A percentile compares a stretch with the other conserved stretches of the same genome.
Evolutionary conservation across 2,888 invertebrate genomes (phyloP).

Genomic region (Clanis bilineata): DNA sequence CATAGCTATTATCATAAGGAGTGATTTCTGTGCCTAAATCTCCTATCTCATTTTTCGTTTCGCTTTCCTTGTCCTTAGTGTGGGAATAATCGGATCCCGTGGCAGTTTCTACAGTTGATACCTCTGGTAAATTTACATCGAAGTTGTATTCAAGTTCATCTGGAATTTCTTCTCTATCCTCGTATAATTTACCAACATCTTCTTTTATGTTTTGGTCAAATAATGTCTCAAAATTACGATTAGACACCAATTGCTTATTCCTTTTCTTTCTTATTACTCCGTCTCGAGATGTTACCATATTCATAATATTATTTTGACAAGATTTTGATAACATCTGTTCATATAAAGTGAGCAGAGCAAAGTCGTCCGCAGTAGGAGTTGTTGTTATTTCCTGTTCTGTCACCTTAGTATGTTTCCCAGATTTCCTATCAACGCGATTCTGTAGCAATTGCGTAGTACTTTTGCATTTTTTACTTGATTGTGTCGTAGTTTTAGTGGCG

Average conservation of each 20-base stretch:
- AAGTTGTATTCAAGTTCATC: slow-evolving; percentile 28
- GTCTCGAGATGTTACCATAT: slow-evolving; percentile 37
- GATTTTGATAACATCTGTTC: slow-evolving; percentile 53
- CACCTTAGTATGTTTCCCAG: slow-evolving; percentile 20
- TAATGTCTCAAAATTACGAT: slow-evolving; percentile 37
- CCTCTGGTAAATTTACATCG: slow-evolving; percentile 16
- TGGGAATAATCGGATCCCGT: background rate
- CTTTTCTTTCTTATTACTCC: slow-evolving; percentile 22
- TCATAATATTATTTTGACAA: slow-evolving; percentile 45
- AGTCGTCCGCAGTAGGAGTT: slow-evolving; percentile 45
- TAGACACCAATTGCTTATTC: slow-evolving; percentile 27
- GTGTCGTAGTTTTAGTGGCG: background rate
- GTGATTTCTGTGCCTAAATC: slow-evolving; percentile 1
- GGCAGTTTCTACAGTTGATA: background rate
- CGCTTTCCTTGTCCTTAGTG: background rate
- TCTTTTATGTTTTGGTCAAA: slow-evolving; percentile 35
- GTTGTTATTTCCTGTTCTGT: slow-evolving; percentile 14
- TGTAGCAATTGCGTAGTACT: slow-evolving; percentile 9
- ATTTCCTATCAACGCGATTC: slow-evolving; percentile 12
- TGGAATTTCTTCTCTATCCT: slow-evolving; percentile 36
- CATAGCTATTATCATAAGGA: slow-evolving; percentile 36
- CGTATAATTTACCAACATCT: slow-evolving; percentile 30
- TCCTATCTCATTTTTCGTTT: background rate
- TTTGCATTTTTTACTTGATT: slow-evolving; percentile 11
- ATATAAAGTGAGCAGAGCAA: slow-evolving; percentile 47